Evolutionary conservation across 2,888 invertebrate species (phyloP), one percentile per base, ranked within the genome.

Genomic region (Fissipunctia ypsillon): DNA sequence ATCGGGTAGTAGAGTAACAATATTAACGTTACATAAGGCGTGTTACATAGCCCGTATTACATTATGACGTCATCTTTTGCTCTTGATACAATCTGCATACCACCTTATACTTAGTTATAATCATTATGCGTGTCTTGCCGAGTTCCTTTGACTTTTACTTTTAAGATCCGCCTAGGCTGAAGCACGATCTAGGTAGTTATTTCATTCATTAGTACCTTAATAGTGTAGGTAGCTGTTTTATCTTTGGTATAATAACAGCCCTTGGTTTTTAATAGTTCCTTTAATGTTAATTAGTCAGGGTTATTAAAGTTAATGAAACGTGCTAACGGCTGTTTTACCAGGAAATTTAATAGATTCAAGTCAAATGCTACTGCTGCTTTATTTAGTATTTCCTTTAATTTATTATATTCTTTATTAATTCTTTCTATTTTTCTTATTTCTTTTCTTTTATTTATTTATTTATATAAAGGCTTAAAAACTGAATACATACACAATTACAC

Each of bases 51-150:
- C 35, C 31, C 6, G 41, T 41, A 68, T 64, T 83, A 28, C 54
- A 68, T 35, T 57, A 28, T 80, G 84, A 70, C 64, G 69, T 83
- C 67, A 80, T 31, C 14, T 6, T 43, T 72, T 68, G 64, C 60
- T 83, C 69, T 81, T 79, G 81, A 80, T 80, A 80, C 43, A 54
- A 75, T 79, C 84, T 81, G 84, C 70, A 81, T 74, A 61, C 80
- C 69, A 45, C 61, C 54, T 84, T 76, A 84, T 43, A 74, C n/a
- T 64, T 45, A 65, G 45, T 41, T 70, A 52, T 50, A 69, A 71
- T 81, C 56, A 69, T 69, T 69, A 81, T 71, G 84, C 81, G 56
- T 69, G 54, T 31, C 73, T 66, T 38, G 63, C 7, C 31, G 35
- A 9, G 67, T 61, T 70, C 76, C 69, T 75, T 61, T 66, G 71